Percentiles rank a stretch among this genome's conserved stretches.
phyloP scores from a whole-genome alignment of 2,888 invertebrate genomes.

The Synergus gifuensis region DNA sequence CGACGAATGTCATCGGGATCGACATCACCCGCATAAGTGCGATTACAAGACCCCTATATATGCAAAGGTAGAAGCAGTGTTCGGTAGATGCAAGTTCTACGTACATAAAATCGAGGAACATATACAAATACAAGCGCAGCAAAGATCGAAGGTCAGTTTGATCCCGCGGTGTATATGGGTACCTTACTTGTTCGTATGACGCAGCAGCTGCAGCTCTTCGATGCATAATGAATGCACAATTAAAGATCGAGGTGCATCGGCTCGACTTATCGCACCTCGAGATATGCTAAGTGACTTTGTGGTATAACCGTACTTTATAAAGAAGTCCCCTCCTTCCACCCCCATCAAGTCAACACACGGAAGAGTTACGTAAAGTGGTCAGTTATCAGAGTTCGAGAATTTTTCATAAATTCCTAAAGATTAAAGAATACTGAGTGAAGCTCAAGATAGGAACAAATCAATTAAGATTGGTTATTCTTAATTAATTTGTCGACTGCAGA shows the following conservation, averaged over 20 bases:
- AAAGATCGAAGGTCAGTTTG: slow-evolving; percentile 65
- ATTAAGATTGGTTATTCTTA: neutral
- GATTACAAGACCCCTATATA: slow-evolving; percentile 48
- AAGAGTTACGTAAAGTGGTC: slow-evolving; percentile 21
- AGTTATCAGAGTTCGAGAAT: neutral
- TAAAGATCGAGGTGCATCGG: slow-evolving; percentile 67
- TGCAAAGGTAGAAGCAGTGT: slow-evolving; percentile 14
- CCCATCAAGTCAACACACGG: neutral
- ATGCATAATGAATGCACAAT: slow-evolving; percentile 70
- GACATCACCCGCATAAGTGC: slow-evolving; percentile 58
- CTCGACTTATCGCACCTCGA: slow-evolving; percentile 62
- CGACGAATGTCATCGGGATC: slow-evolving; percentile 47
- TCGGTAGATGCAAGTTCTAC: slow-evolving; percentile 42
- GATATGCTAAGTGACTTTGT: slow-evolving; percentile 66
- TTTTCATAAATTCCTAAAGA: neutral
- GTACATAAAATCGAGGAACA: slow-evolving; percentile 46
- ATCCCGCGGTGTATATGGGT: slow-evolving; percentile 49
- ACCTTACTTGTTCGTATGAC: slow-evolving; percentile 60
- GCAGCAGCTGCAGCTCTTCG: slow-evolving; percentile 61
- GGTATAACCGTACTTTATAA: slow-evolving; percentile 47
- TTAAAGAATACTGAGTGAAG: neutral
- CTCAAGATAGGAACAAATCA: neutral
- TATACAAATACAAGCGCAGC: slow-evolving; percentile 55
- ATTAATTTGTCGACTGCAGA: neutral
- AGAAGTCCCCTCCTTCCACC: neutral